phyloP scores from a whole-genome alignment of 1,140 invertebrate species.

The Contarinia nasturtii region DNA sequence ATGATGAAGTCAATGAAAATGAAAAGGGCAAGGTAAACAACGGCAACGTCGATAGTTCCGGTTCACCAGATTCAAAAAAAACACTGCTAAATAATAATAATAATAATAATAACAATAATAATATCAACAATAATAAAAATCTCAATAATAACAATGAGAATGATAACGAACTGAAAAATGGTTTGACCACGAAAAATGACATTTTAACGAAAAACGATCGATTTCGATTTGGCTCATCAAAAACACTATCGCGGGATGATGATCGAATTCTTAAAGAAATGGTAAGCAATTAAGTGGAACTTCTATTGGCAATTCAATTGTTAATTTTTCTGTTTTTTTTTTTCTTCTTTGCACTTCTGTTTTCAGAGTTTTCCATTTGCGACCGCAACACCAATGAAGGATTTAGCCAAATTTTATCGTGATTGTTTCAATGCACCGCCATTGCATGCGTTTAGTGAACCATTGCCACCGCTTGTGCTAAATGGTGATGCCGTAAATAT shows the following conservation, averaged over 20 bases:
- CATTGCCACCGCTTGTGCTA: conserved; percentile 9
- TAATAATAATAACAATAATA: too few species aligned
- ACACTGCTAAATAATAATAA: conserved; percentile 28
- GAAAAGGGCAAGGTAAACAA: too few species aligned
- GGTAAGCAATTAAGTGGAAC: neutral
- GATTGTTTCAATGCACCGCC: conserved; percentile 60
- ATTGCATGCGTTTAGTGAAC: conserved; percentile 33
- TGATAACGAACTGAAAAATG: conserved; percentile 2
- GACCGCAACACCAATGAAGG: conserved; percentile 27
- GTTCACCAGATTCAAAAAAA: conserved; percentile 21
- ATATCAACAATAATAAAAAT: too few species aligned
- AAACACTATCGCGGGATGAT: neutral
- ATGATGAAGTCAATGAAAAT: too few species aligned
- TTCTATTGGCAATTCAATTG: too few species aligned
- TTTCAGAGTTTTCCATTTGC: conserved; percentile 36
- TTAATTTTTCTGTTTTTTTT: too few species aligned
- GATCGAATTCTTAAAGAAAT: neutral
- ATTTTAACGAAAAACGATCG: too few species aligned
- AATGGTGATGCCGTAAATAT: conserved; percentile 22
- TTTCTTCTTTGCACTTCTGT: too few species aligned
- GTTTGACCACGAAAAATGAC: neutral
- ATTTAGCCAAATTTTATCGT: conserved; percentile 56
- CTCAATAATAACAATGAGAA: neutral
- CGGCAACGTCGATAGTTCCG: too few species aligned
- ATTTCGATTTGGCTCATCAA: neutral